Evolutionary conservation across 2,888 invertebrate genomes (phyloP), one percentile per base, ranked within the genome.

Genomic region (Aphelenchoides bicaudatus): DNA sequence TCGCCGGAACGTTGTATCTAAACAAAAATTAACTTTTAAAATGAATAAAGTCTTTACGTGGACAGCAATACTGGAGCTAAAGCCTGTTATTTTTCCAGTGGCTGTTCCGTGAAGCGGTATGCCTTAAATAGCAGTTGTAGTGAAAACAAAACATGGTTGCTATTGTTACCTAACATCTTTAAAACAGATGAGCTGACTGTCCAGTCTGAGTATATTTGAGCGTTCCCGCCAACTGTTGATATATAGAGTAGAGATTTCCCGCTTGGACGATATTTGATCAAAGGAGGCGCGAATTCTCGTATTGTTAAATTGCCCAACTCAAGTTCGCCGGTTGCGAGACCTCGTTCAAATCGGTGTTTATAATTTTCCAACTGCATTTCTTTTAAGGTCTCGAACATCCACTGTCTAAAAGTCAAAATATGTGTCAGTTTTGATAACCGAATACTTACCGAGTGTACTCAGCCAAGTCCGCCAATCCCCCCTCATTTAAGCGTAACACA

Each of bases 371-470:
- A 61, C 64, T 66, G 66, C 62, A 72, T 63, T 31, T 70, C 70
- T 3, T 70, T 66, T 46, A 73, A 63, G 6, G 72, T 71, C 65
- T 67, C 63, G 5, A 66, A 59, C 43, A 74, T 69, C 74, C 74
- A 74, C 61, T 71, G 72, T 52, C 74, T n/a, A n/a, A n/a, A n/a
- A n/a, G n/a, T n/a, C n/a, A n/a, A n/a, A n/a, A n/a, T n/a, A n/a
- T n/a, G n/a, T n/a, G n/a, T n/a, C n/a, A n/a, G n/a, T n/a, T n/a
- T n/a, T n/a, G n/a, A n/a, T n/a, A n/a, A n/a, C n/a, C n/a, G n/a
- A n/a, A n/a, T n/a, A n/a, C n/a, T n/a, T n/a, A n/a, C n/a, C n/a
- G 61, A 10, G 74, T 74, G 58, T 72, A 74, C 27, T 72, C 71
- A 13, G 73, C 74, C 23, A 74, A 66, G 55, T 71, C 73, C 27